Conservation (phyloP, 2,797 vertebrate genomes). For the Momotus momota region DNA sequence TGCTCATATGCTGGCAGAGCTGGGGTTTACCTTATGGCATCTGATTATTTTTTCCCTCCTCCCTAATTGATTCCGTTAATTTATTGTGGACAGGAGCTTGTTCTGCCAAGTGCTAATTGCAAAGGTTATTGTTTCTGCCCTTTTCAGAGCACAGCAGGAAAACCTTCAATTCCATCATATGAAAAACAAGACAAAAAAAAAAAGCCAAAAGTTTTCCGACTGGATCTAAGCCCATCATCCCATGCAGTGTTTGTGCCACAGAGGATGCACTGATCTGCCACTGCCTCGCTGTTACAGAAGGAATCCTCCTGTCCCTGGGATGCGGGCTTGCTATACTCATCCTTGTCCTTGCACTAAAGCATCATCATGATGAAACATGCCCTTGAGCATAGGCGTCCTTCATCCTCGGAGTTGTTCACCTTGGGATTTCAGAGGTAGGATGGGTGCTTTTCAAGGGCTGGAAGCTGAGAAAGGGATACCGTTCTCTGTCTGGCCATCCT, state of each 20-base stretch:
- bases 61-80: constrained; percentile 35
- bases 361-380: accelerated
- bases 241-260: accelerated
- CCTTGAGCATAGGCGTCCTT: background rate
- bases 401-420: background rate
- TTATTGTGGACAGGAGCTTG: constrained; percentile 36
- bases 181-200: background rate
- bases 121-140: constrained; percentile 62
- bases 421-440: background rate
- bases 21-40: background rate
- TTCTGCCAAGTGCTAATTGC: constrained; percentile 68
- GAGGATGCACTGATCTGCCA: background rate
- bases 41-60: background rate
- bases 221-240: background rate
- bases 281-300: background rate
- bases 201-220: background rate
- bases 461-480: background rate
- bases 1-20: background rate
- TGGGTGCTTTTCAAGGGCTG: background rate
- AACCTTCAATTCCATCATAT: background rate
- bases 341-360: background rate
- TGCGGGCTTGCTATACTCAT: background rate
- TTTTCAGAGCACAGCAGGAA: constrained; percentile 53
- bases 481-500: background rate
- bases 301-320: background rate